Conservation (phyloP, 2,113 vertebrate genomes). For the Sander vitreus region DNA sequence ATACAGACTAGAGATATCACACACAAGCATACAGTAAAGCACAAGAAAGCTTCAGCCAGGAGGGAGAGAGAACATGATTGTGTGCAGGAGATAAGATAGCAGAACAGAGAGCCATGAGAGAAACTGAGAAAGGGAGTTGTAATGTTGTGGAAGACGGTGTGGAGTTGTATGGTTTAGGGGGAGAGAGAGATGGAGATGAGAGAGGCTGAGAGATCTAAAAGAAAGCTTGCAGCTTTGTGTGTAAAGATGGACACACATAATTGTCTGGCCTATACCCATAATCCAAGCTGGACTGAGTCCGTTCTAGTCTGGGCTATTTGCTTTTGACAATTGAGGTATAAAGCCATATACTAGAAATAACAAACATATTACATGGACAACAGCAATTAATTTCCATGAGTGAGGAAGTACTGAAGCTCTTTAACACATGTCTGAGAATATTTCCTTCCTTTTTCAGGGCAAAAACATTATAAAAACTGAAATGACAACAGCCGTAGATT, state of each 20-base stretch:
- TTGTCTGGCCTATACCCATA: neutral
- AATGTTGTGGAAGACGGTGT: conserved; percentile 46
- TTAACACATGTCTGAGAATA: neutral
- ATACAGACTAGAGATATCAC: conserved; percentile 25
- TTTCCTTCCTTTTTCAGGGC: neutral
- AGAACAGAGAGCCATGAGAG: conserved; percentile 40
- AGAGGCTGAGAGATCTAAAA: conserved; percentile 1
- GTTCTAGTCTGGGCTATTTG: neutral
- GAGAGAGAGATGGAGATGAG: conserved; percentile 4
- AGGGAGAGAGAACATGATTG: conserved; percentile 26
- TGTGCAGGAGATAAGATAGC: conserved; percentile 35
- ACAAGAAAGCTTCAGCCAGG: conserved; percentile 16
- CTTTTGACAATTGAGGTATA: neutral
- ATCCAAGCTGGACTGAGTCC: neutral
- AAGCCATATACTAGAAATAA: neutral
- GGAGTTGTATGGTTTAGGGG: neutral
- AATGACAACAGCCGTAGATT: neutral
- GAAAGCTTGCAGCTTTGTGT: neutral
- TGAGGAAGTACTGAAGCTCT: neutral
- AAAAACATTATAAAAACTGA: neutral
- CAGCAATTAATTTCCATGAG: neutral
- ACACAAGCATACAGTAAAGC: conserved; percentile 17
- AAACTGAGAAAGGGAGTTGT: conserved; percentile 41
- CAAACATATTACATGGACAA: neutral
- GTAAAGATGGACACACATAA: neutral